phyloP scores from a whole-genome alignment of 1,140 invertebrate genomes.

The Drosophila orena region DNA sequence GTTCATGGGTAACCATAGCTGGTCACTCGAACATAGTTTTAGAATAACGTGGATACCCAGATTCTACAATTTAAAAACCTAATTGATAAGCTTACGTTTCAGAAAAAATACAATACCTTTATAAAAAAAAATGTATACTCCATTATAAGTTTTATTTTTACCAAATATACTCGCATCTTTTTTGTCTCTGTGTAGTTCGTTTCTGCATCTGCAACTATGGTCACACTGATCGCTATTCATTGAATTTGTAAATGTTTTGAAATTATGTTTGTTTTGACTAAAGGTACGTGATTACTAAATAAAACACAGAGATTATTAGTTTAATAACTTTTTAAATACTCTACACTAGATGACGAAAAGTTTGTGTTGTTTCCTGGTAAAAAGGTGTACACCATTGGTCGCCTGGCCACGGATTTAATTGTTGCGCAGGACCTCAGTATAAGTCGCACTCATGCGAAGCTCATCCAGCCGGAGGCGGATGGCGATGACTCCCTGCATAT shows the following conservation, averaged over 20 bases:
- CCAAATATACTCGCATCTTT: too few species aligned
- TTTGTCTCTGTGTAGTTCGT: background rate
- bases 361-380: constrained; percentile 57
- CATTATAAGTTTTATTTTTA: too few species aligned
- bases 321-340: background rate
- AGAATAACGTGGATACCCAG: background rate
- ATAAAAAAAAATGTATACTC: too few species aligned
- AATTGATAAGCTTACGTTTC: too few species aligned
- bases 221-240: background rate
- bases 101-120: too few species aligned
- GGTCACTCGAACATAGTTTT: background rate
- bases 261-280: constrained; percentile 63
- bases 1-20: background rate
- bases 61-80: too few species aligned
- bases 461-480: constrained; percentile 74
- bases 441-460: constrained; percentile 86
- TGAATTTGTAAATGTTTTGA: constrained; percentile 30
- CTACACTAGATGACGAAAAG: constrained; percentile 52
- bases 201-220: background rate
- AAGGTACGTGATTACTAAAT: constrained; percentile 34
- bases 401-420: constrained; percentile 80
- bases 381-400: constrained; percentile 63
- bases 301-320: too few species aligned
- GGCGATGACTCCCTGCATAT: constrained; percentile 19
- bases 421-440: constrained; percentile 86